Conservation (phyloP, 2,113 vertebrate genomes). For the Rhinichthys klamathensis region DNA sequence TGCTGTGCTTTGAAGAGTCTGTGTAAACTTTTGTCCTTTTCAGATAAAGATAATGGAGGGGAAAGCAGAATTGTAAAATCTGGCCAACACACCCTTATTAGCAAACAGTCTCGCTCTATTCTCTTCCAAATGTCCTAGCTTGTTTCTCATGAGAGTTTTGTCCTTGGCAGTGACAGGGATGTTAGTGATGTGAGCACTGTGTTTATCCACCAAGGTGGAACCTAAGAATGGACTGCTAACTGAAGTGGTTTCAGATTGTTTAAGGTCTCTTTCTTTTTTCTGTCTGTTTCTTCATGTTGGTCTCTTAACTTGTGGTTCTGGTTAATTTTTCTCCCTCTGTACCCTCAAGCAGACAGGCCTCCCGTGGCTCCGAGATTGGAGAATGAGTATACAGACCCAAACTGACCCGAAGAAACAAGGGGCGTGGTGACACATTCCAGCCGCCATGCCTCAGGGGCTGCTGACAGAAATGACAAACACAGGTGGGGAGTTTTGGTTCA, state of each 20-base stretch:
- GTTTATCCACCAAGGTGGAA: not conserved
- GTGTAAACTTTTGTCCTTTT: slow-evolving; percentile 10
- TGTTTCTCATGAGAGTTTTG: slow-evolving; percentile 21
- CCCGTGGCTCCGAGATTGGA: slow-evolving; percentile 2
- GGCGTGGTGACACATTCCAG: slow-evolving; percentile 3
- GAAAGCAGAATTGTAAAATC: slow-evolving; percentile 23
- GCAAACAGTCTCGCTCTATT: slow-evolving; percentile 43
- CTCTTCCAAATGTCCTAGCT: slow-evolving; percentile 21
- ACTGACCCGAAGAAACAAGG: slow-evolving; percentile 21
- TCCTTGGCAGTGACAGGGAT: not conserved
- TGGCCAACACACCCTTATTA: slow-evolving; percentile 27
- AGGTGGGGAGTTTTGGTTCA: slow-evolving; percentile 19
- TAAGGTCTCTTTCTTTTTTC: not conserved
- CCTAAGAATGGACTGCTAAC: not conserved
- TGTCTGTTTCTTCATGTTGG: slow-evolving; percentile 2
- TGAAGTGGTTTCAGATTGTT: not conserved
- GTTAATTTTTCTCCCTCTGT: slow-evolving; percentile 44
- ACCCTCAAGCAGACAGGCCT: slow-evolving; percentile 35
- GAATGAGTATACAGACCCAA: slow-evolving; percentile 44
- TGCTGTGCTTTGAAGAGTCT: slow-evolving; percentile 19
- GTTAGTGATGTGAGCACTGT: not conserved
- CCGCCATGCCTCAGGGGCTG: not conserved
- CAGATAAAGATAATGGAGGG: slow-evolving; percentile 13
- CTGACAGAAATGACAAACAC: slow-evolving; percentile 31
- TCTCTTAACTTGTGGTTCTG: slow-evolving; percentile 43